Evolutionary conservation across 2,888 invertebrate species (phyloP).

Genomic region (Flexamia atlantica): DNA sequence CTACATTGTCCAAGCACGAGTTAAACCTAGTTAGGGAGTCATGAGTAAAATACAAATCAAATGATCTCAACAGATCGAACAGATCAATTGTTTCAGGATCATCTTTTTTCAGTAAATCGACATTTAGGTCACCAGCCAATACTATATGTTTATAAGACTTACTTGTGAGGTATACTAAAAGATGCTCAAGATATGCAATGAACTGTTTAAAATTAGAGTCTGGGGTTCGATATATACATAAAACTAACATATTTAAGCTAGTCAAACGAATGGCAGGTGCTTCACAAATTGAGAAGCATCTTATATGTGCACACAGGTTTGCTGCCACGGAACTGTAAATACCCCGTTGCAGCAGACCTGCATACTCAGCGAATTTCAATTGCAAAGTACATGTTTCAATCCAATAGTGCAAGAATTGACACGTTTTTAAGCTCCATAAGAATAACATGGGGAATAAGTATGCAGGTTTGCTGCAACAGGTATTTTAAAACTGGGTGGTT

Average conservation of each 20-base stretch:
- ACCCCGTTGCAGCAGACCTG: no score
- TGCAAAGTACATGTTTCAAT: no score
- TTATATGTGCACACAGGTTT: no score
- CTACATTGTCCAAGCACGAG: background rate
- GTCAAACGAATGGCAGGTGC: background rate
- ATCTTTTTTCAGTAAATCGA: background rate
- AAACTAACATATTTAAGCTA: background rate
- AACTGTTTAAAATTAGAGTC: background rate
- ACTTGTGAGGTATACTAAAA: background rate
- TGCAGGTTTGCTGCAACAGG: no score
- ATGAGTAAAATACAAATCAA: background rate
- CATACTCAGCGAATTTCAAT: no score
- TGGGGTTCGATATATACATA: background rate
- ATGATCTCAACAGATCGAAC: background rate
- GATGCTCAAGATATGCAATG: background rate
- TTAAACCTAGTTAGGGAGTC: background rate
- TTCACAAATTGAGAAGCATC: background rate
- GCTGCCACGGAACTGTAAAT: no score
- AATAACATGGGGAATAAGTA: no score
- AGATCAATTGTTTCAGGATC: background rate
- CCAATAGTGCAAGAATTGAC: no score
- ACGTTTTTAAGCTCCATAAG: no score
- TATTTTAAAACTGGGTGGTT: no score
- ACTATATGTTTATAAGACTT: background rate
- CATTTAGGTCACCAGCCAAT: background rate